A percentile compares a stretch with the other conserved stretches of the same genome.
phyloP scores from a whole-genome alignment of 2,888 invertebrate species.

The Drosophila kambysellisi region DNA sequence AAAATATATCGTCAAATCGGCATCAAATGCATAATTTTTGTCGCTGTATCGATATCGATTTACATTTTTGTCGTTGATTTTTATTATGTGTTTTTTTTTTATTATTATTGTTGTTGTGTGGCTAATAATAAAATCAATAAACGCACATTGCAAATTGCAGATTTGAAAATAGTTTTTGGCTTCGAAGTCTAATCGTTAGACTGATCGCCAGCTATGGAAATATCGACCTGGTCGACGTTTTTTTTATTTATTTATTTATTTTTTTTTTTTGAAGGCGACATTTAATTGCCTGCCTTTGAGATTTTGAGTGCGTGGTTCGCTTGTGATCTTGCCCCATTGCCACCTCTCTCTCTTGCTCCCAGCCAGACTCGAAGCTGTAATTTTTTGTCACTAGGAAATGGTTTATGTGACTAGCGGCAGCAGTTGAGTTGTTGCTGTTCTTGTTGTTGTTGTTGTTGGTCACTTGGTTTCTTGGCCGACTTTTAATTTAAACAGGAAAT shows the following conservation, averaged over 20 bases:
- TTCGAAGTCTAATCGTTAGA: conserved; percentile 19
- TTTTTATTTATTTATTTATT: not conserved
- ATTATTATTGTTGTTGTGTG: conserved; percentile 13
- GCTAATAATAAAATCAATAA: conserved; percentile 78
- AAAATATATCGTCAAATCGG: conserved; percentile 72
- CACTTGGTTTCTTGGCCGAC: conserved; percentile 60
- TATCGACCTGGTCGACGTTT: conserved; percentile 29
- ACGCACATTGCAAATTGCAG: conserved; percentile 76
- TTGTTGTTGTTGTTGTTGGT: conserved; percentile 1
- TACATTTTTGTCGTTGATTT: conserved; percentile 68
- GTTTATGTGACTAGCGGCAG: conserved; percentile 68
- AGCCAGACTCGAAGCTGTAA: conserved; percentile 33
- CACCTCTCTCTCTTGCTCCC: not conserved
- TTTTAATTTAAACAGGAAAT: conserved; percentile 79
- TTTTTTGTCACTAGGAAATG: conserved; percentile 79
- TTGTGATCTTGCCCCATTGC: conserved; percentile 20
- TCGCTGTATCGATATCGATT: conserved; percentile 71
- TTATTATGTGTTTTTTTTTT: not conserved
- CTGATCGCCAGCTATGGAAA: conserved; percentile 55
- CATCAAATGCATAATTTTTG: conserved; percentile 75
- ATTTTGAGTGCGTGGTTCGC: conserved; percentile 53
- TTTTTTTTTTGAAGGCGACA: conserved; percentile 66
- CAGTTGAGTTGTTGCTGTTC: conserved; percentile 10
- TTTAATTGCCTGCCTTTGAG: conserved; percentile 73
- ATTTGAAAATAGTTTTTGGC: conserved; percentile 35